phyloP scores from a whole-genome alignment of 2,113 vertebrate genomes.

The Recurvirostra avosetta region DNA sequence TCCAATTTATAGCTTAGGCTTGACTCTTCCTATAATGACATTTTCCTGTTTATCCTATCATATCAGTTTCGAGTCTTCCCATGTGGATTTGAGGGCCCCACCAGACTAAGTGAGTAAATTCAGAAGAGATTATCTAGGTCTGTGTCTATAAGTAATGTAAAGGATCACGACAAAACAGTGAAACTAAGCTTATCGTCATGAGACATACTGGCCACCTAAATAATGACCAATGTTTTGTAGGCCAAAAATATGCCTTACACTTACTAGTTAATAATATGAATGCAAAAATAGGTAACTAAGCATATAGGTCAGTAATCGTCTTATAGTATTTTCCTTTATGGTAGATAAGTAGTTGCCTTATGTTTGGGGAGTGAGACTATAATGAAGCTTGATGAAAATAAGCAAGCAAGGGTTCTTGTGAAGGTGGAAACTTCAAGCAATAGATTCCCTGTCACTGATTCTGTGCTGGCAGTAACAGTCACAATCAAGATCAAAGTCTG shows the following conservation, averaged over 20 bases:
- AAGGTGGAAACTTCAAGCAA: accelerated
- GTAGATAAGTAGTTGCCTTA: not conserved
- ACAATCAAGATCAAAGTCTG: not conserved
- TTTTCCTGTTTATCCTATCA: not conserved
- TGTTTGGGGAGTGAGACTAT: not conserved
- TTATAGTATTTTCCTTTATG: not conserved
- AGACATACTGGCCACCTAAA: not conserved
- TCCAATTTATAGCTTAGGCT: not conserved
- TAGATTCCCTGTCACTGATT: not conserved
- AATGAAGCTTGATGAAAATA: not conserved
- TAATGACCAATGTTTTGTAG: accelerated
- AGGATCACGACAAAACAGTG: not conserved
- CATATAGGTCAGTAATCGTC: not conserved
- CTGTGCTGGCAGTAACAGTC: not conserved
- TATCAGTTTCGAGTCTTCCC: not conserved
- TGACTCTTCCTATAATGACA: not conserved
- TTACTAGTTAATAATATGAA: not conserved
- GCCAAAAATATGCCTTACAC: not conserved
- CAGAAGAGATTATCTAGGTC: not conserved
- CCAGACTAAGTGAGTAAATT: not conserved
- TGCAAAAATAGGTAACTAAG: not conserved
- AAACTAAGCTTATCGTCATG: not conserved
- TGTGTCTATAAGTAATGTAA: not conserved
- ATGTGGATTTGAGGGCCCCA: not conserved
- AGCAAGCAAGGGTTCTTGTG: not conserved